Evolutionary conservation across 1,140 invertebrate genomes (phyloP), one percentile per base, ranked within the genome.

Genomic region (Ganaspis sp.): DNA sequence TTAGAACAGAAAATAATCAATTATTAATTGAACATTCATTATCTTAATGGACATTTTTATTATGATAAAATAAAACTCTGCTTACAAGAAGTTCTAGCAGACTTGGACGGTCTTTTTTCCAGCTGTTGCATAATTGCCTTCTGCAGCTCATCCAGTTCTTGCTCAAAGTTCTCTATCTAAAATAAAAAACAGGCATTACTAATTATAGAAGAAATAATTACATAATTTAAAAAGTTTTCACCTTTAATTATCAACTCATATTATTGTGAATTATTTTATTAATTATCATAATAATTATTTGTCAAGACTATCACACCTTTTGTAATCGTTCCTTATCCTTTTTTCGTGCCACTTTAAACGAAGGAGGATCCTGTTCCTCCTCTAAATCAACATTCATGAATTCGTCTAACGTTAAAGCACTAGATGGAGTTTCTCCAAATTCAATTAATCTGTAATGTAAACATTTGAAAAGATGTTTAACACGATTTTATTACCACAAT

Each of bases 301-400:
- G n/a, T 15, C 3, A 45, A 26, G 19, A 11, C 45, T 69, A n/a
- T 72, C 19, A 15, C n/a, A 95, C 95, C 91, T 93, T 95, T 85
- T 95, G 94, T 69, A 96, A 88, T 54, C 95, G 89, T 87, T 97
- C 96, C 73, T 95, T 95, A 87, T 98, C 96, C 85, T 97, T 97
- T 42, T 87, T 95, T 95, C 97, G 93, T 0, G 97, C 96, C 4
- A 95, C 95, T 91, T 96, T 98, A 87, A 98, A 99, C 0, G 97
- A 96, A 0, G 98, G 98, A 29, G 98, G 98, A 92, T 99, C 98
- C 87, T 98, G 96, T 86, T 99, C 98, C 84, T 98, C 97, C 88
- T 99, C 98, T 71, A 99, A 92, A 90, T 99, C 98, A 5, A 99
- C 96, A 0, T 94, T 96, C 95, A 99, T 97, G 87, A 99, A 99